Evolutionary conservation across 1,140 invertebrate species (phyloP).

Genomic region (Anoplophora glabripennis): DNA sequence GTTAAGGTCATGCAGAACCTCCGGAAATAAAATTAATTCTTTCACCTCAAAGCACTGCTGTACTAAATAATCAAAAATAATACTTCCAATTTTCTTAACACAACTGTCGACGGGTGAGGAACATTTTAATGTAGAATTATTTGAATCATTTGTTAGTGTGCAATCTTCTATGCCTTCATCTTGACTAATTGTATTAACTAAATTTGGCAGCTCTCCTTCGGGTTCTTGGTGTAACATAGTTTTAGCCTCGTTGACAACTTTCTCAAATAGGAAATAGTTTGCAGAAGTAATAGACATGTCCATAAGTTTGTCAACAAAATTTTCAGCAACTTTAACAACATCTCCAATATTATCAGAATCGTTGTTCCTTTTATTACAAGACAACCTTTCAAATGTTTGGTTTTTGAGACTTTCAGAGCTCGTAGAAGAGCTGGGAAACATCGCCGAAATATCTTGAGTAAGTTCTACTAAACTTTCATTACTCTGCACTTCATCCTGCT

Average conservation of each 20-base stretch:
- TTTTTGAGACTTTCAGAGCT: conserved; percentile 1
- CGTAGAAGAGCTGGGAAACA: conserved; percentile 10
- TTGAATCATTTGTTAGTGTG: not conserved
- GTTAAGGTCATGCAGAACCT: conserved; percentile 36
- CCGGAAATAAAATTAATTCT: conserved; percentile 43
- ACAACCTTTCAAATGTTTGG: conserved; percentile 4
- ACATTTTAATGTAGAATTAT: not conserved
- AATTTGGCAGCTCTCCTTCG: not conserved
- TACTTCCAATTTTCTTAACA: conserved; percentile 25
- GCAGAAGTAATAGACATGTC: conserved; percentile 5
- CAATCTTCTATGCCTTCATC: conserved; percentile 40
- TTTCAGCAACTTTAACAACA: not conserved
- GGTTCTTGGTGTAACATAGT: conserved; percentile 1
- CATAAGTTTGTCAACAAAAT: conserved; percentile 8
- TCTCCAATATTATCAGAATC: not conserved
- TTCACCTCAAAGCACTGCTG: conserved; percentile 39
- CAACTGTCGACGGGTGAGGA: conserved; percentile 21
- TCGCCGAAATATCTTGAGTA: conserved; percentile 5
- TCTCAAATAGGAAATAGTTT: not conserved
- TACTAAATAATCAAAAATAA: conserved; percentile 39
- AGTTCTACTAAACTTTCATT: conserved; percentile 26
- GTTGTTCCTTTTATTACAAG: not conserved
- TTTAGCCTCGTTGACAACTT: conserved; percentile 8
- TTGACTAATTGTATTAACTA: conserved; percentile 3
- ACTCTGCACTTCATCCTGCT: conserved; percentile 10